These are phyloP conservation scores for Pipistrellus pipistrellus DNA, from an alignment of 2,797 vertebrate species.

Conservation along the genomic window DNA sequence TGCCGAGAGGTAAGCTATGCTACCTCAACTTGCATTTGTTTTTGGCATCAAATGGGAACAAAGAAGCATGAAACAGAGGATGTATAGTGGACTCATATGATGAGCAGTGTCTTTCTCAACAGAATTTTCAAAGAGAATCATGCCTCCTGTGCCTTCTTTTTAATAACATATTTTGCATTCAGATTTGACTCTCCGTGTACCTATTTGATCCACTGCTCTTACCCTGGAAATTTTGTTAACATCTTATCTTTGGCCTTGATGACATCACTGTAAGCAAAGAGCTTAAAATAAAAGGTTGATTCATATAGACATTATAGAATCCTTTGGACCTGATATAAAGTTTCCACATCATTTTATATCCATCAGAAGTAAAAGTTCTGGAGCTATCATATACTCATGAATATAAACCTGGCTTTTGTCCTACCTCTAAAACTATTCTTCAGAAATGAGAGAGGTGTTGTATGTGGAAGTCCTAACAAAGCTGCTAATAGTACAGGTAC, in stretches of 20 bases:
- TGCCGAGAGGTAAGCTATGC: neutral
- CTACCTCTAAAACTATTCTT: neutral
- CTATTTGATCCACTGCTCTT: neutral
- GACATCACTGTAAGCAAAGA: neutral
- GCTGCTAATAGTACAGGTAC: neutral
- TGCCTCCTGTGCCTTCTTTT: neutral
- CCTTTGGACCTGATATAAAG: neutral
- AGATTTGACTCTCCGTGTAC: neutral
- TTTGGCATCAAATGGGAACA: neutral
- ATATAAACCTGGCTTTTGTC: neutral
- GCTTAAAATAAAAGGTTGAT: conserved; percentile 12
- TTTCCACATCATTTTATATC: neutral
- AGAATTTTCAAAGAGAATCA: neutral
- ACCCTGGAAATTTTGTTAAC: neutral
- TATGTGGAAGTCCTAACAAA: neutral
- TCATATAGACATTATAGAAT: neutral
- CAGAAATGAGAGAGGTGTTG: neutral
- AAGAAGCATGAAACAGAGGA: neutral
- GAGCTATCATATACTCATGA: neutral
- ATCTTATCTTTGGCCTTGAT: neutral
- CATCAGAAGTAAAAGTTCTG: conserved; percentile 26
- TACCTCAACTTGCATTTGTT: neutral
- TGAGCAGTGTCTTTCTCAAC: neutral
- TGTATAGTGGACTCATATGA: neutral
- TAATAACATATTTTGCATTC: neutral